Evolutionary conservation across 2,797 vertebrate species (phyloP).

Genomic region (Peromyscus nudipes): DNA sequence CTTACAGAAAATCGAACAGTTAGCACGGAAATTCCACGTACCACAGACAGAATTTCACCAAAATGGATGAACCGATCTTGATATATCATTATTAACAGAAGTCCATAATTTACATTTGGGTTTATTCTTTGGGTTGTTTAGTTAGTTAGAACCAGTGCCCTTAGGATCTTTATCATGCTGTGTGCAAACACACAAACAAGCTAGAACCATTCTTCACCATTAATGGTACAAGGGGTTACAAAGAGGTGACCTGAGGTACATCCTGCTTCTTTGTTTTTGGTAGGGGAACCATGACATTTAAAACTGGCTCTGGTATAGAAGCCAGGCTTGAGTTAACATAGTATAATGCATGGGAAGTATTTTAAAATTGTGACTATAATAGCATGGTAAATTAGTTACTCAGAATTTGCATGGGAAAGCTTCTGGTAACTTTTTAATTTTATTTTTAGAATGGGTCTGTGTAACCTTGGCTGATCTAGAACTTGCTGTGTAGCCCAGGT

Average conservation of each 20-base stretch:
- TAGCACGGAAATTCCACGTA: background rate
- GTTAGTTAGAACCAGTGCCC: background rate
- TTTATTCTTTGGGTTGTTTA: background rate
- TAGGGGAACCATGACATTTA: slow-evolving; percentile 30
- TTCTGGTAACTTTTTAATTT: background rate
- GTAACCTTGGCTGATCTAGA: background rate
- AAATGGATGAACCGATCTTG: background rate
- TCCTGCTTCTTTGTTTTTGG: background rate
- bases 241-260: background rate
- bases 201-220: background rate
- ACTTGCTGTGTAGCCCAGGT: background rate
- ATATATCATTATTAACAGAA: background rate
- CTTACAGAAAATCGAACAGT: background rate
- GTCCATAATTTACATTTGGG: background rate
- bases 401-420: slow-evolving; percentile 4
- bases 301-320: background rate
- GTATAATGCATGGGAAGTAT: background rate
- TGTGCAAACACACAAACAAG: background rate
- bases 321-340: background rate
- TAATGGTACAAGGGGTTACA: background rate
- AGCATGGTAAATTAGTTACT: background rate
- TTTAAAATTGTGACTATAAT: slow-evolving; percentile 5
- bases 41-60: background rate
- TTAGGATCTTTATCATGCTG: background rate
- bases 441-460: background rate